phyloP scores from a whole-genome alignment of 2,888 invertebrate genomes.

The Thymelicus acteon region DNA sequence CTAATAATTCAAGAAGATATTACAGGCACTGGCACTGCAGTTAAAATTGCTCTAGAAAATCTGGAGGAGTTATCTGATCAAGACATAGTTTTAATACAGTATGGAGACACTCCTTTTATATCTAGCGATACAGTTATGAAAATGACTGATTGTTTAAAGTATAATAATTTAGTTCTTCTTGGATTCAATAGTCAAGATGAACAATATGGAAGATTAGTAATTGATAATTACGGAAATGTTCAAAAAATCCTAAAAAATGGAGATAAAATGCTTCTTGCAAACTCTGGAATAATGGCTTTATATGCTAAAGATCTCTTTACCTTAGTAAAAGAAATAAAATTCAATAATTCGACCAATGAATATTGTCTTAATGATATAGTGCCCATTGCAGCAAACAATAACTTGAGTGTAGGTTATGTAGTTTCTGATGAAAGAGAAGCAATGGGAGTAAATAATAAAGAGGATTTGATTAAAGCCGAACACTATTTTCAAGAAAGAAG shows the following conservation, averaged over 20 bases:
- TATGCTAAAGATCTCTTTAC: conserved; percentile 1
- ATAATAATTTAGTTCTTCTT: conserved; percentile 1
- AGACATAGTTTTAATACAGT: conserved; percentile 1
- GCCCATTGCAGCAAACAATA: background rate
- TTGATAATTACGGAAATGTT: conserved; percentile 1
- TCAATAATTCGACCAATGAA: background rate
- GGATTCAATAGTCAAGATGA: conserved; percentile 1
- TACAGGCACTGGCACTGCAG: conserved; percentile 1
- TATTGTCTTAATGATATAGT: conserved; percentile 1
- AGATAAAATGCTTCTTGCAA: conserved; percentile 1
- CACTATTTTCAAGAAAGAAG: background rate
- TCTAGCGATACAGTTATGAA: conserved; percentile 1
- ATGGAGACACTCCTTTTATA: conserved; percentile 1
- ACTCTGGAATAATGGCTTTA: background rate
- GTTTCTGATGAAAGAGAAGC: conserved; percentile 1
- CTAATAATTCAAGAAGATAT: conserved; percentile 1
- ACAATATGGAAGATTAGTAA: conserved; percentile 1
- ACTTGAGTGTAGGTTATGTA: conserved; percentile 1
- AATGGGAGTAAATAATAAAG: conserved; percentile 1
- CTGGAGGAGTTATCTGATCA: conserved; percentile 1
- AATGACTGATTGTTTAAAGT: conserved; percentile 1
- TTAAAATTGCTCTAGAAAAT: conserved; percentile 1
- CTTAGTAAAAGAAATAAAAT: conserved; percentile 1
- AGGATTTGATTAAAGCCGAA: conserved; percentile 1
- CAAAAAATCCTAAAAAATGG: conserved; percentile 1